phyloP scores from a whole-genome alignment of 2,888 invertebrate genomes.

The Sclerodermus sp. region DNA sequence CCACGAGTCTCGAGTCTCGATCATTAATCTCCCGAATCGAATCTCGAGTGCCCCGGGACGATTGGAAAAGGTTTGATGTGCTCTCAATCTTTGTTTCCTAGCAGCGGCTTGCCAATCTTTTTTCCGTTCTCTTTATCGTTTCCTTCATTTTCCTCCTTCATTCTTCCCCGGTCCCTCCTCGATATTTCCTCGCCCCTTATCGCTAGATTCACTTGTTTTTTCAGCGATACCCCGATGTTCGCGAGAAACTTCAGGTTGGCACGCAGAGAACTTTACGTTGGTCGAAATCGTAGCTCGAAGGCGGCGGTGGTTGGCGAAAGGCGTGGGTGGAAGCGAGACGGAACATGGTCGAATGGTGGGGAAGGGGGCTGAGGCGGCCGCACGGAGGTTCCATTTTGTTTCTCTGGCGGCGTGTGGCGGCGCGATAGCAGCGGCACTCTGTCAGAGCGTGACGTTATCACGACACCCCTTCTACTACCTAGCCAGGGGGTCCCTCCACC shows the following conservation, averaged over 20 bases:
- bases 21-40: constrained; percentile 40
- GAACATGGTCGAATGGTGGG: constrained; percentile 17
- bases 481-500: constrained; percentile 37
- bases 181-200: too few species aligned
- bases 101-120: too few species aligned
- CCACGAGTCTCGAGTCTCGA: constrained; percentile 18
- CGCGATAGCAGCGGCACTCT: constrained; percentile 62
- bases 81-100: constrained; percentile 5
- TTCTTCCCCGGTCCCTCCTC: too few species aligned
- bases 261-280: constrained; percentile 22
- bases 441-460: constrained; percentile 63
- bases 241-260: too few species aligned
- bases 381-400: constrained; percentile 59
- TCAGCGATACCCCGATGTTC: too few species aligned
- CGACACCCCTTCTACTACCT: constrained; percentile 55
- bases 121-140: background rate
- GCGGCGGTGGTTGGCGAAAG: constrained; percentile 13
- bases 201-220: too few species aligned
- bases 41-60: constrained; percentile 37
- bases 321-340: constrained; percentile 4
- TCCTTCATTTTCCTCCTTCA: constrained; percentile 2
- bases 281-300: constrained; percentile 23
- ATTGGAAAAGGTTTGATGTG: constrained; percentile 32
- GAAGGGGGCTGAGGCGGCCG: constrained; percentile 35
- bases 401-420: constrained; percentile 61